Percentiles rank a stretch among this genome's conserved stretches.
Conservation (phyloP, 2,797 vertebrate species). For the Gadopsis marmoratus region DNA sequence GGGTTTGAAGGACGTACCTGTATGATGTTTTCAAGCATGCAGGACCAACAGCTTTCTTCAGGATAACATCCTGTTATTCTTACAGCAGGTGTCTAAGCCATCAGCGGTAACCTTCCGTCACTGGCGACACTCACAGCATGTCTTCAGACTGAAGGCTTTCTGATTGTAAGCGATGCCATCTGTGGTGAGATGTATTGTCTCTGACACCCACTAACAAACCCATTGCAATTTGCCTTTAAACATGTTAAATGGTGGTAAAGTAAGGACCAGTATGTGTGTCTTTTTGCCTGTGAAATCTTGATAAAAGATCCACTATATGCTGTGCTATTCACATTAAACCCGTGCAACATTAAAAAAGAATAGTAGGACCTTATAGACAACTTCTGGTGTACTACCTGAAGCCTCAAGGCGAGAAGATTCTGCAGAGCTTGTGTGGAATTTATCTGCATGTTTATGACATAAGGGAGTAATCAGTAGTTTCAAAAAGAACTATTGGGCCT, state of each 20-base stretch:
- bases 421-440: not conserved
- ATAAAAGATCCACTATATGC: not conserved
- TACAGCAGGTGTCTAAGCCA: conserved; percentile 31
- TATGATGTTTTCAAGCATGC: conserved; percentile 22
- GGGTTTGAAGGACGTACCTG: conserved; percentile 39
- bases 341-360: not conserved
- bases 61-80: conserved; percentile 45
- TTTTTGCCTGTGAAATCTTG: not conserved
- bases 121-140: not conserved
- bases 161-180: conserved; percentile 1
- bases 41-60: conserved; percentile 19
- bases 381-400: not conserved
- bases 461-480: conserved; percentile 13
- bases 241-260: not conserved
- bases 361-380: not conserved
- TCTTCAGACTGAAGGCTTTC: conserved; percentile 16
- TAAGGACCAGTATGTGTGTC: too few species aligned
- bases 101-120: conserved; percentile 47
- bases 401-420: not conserved
- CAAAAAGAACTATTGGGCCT: not conserved
- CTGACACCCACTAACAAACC: not conserved
- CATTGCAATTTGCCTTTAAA: not conserved
- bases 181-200: conserved; percentile 19
- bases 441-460: conserved; percentile 9
- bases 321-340: not conserved